Evolutionary conservation across 2,113 vertebrate species (phyloP).

Genomic region (Muntiacus muntjak): DNA sequence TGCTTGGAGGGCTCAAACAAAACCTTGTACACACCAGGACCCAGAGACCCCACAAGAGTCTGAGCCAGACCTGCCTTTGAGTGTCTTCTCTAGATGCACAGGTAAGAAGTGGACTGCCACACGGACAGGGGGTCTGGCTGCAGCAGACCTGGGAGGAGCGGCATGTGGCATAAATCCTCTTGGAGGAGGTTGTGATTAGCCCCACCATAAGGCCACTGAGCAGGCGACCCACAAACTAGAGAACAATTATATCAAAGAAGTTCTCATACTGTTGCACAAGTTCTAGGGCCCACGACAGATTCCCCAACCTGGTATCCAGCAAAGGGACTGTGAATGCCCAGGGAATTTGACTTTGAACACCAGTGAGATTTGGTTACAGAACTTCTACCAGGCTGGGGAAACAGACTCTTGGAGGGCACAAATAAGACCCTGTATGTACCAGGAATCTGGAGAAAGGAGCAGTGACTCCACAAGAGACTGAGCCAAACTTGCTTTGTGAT

Average conservation of each 20-base stretch:
- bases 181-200: background rate
- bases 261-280: background rate
- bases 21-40: background rate
- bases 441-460: background rate
- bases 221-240: background rate
- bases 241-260: background rate
- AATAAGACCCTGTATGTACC: background rate
- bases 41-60: background rate
- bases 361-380: background rate
- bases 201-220: background rate
- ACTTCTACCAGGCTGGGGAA: background rate
- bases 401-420: background rate
- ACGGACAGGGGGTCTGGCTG: background rate
- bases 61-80: background rate
- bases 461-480: background rate
- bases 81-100: background rate
- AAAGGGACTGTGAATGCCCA: background rate
- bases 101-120: background rate
- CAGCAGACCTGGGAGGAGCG: rapidly evolving
- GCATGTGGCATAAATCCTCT: background rate
- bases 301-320: background rate
- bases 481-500: background rate
- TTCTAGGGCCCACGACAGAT: background rate
- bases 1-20: background rate
- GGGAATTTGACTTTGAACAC: background rate